A percentile compares a stretch with the other conserved stretches of the same genome.
Conservation (phyloP, 1,140 invertebrate genomes). For the Microvelia longipes region DNA sequence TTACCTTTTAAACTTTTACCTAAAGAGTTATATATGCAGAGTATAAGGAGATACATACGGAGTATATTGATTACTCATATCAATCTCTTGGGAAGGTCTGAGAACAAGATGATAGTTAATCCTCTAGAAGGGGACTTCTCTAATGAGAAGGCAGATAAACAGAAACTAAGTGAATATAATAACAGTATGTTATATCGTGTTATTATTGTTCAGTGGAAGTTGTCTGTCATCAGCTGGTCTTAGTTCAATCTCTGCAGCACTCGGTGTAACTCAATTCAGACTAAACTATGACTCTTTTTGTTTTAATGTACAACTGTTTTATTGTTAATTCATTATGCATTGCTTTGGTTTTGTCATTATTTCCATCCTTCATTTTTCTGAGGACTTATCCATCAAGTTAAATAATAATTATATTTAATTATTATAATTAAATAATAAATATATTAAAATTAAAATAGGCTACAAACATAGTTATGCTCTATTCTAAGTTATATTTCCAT, state of each 20-base stretch:
- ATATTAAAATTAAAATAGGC: no score
- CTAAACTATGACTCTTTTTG: constrained; percentile 7
- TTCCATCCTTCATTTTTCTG: no score
- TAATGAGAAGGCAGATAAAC: constrained; percentile 10
- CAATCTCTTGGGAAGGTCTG: constrained; percentile 13
- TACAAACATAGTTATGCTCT: no score
- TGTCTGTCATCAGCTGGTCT: constrained; percentile 9
- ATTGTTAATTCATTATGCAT: no score
- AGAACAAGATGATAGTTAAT: constrained; percentile 5
- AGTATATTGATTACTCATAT: constrained; percentile 6
- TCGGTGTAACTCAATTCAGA: constrained; percentile 16
- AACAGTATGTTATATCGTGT: neutral
- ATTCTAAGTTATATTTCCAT: no score
- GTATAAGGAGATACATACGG: constrained; percentile 8
- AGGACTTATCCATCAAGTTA: no score
- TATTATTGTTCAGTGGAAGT: constrained; percentile 6
- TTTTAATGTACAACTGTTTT: no score
- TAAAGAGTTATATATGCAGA: constrained; percentile 6
- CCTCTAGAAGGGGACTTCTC: constrained; percentile 9
- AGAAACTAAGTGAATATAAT: no score
- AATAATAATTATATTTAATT: no score
- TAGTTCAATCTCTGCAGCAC: constrained; percentile 10
- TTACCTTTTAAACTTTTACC: no score
- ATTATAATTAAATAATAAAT: no score
- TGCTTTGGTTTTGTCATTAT: no score